phyloP scores from a whole-genome alignment of 2,113 vertebrate species.

The Eptesicus fuscus region DNA sequence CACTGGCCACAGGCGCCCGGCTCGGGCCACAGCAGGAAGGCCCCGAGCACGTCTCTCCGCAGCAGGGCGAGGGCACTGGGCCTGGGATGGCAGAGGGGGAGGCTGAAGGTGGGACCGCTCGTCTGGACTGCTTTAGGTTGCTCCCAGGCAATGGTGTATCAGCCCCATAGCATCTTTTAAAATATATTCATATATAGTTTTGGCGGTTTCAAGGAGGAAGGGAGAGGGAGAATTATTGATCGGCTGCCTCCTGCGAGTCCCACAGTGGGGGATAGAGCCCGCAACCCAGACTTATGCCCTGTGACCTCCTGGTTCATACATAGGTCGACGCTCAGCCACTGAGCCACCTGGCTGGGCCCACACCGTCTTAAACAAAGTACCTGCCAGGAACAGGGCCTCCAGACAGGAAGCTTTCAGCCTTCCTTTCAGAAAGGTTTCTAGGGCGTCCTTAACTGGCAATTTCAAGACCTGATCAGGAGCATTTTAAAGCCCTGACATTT shows the following conservation, averaged over 20 bases:
- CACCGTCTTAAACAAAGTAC: neutral
- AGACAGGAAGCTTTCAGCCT: neutral
- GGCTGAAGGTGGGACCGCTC: neutral
- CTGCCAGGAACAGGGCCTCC: neutral
- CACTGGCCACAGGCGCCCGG: constrained; percentile 80
- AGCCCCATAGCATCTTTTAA: neutral
- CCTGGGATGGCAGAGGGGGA: constrained; percentile 72
- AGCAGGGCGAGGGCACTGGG: constrained; percentile 86
- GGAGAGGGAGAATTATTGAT: too few species aligned
- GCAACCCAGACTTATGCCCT: too few species aligned
- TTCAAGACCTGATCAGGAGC: neutral
- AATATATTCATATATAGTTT: too few species aligned
- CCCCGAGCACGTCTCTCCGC: constrained; percentile 86
- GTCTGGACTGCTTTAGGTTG: neutral
- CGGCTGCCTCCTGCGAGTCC: too few species aligned
- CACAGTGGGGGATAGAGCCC: too few species aligned
- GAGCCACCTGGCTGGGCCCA: too few species aligned
- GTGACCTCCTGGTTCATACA: too few species aligned
- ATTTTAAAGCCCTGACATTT: neutral
- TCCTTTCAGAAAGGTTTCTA: neutral
- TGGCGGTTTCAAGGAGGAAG: too few species aligned
- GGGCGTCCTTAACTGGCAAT: neutral
- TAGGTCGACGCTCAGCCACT: too few species aligned
- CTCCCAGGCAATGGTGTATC: neutral
- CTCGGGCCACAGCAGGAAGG: constrained; percentile 90